Percentiles rank a stretch among this genome's conserved stretches.
These are phyloP conservation scores for Thoracochromis brauschi DNA, from an alignment of 2,113 vertebrate species.

Conservation along the genomic window DNA sequence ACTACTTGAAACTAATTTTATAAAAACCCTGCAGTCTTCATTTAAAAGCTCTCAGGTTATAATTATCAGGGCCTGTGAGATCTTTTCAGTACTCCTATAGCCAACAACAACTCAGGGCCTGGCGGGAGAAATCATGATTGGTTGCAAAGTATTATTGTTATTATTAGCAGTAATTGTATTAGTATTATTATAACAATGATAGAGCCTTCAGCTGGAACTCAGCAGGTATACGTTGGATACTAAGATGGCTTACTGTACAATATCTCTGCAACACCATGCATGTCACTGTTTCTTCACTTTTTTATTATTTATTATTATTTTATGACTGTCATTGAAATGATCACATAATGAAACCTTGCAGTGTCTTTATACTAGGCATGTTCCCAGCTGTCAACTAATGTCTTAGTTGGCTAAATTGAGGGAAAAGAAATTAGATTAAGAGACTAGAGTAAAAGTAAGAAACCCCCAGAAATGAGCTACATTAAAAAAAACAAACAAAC, in stretches of 20 bases:
- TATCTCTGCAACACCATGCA: neutral
- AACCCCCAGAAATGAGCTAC: neutral
- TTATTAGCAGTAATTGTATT: neutral
- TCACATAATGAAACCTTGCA: neutral
- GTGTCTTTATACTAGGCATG: neutral
- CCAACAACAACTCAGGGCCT: neutral
- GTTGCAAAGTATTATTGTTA: neutral
- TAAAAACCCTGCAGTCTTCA: slow-evolving; percentile 1
- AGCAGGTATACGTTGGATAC: neutral
- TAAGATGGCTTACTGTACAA: neutral
- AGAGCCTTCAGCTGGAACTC: neutral
- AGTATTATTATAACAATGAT: neutral
- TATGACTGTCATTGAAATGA: neutral
- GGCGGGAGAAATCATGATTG: neutral
- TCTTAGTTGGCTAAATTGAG: neutral
- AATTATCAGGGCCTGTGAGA: slow-evolving; percentile 28
- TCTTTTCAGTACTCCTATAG: neutral
- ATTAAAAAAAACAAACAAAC: neutral
- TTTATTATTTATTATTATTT: neutral
- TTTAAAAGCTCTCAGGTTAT: slow-evolving; percentile 31
- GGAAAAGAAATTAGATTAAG: neutral
- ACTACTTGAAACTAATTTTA: slow-evolving; percentile 55
- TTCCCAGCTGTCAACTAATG: neutral
- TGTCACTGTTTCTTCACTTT: neutral
- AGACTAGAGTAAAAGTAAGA: neutral